These are phyloP conservation scores for Istiophorus platypterus DNA, from an alignment of 2,113 vertebrate species.

Conservation along the genomic window DNA sequence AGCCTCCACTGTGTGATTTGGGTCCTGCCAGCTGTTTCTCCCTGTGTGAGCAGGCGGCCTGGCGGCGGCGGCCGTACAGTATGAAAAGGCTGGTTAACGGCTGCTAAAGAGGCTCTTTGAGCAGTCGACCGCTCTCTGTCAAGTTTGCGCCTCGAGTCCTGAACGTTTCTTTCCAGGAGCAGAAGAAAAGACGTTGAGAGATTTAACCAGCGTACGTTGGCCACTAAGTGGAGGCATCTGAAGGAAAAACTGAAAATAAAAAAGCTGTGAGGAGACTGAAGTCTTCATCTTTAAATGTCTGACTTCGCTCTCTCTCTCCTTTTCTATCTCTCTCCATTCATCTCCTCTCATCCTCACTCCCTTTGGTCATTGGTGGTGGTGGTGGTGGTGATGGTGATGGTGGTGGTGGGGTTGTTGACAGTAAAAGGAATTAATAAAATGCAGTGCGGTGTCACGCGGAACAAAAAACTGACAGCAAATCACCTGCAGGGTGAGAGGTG, in stretches of 20 bases:
- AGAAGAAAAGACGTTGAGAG: not conserved
- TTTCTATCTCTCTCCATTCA: not conserved
- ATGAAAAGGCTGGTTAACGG: no score
- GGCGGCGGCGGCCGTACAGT: no score
- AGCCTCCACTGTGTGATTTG: no score
- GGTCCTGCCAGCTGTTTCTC: no score
- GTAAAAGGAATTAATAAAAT: slow-evolving; percentile 44
- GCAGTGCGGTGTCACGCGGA: not conserved
- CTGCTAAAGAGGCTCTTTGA: not conserved
- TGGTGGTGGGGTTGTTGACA: slow-evolving; percentile 40
- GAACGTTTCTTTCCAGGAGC: not conserved
- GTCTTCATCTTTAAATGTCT: slow-evolving; percentile 9
- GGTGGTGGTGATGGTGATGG: no score
- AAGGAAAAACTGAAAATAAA: not conserved
- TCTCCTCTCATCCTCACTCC: not conserved
- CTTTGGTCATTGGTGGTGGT: not conserved
- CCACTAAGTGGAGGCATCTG: slow-evolving; percentile 4
- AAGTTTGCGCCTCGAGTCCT: no score
- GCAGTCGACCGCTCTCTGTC: no score
- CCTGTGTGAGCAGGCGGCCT: no score
- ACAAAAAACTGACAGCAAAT: slow-evolving; percentile 53
- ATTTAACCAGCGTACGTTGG: slow-evolving; percentile 3
- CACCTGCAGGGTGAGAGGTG: not conserved
- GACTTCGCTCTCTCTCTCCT: not conserved
- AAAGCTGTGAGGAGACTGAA: not conserved